Evolutionary conservation across 2,113 vertebrate species (phyloP).

Genomic region (Crotalus helleri): DNA sequence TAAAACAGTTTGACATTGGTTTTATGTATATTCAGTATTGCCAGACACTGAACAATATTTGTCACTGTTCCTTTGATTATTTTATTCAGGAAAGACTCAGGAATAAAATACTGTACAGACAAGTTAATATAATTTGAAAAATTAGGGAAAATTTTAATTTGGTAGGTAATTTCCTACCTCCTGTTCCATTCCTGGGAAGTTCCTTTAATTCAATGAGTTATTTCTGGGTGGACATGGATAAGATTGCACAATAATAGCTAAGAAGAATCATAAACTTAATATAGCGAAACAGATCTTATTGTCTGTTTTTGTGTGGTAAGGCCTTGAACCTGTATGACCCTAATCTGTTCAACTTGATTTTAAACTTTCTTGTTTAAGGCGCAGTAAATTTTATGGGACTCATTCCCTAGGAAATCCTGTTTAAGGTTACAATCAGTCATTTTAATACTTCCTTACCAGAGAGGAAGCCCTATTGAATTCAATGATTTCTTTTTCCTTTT

Average conservation of each 20-base stretch:
- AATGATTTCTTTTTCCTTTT: background rate
- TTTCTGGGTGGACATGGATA: background rate
- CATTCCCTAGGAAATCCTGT: background rate
- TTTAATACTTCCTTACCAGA: background rate
- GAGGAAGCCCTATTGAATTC: background rate
- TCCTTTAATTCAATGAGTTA: background rate
- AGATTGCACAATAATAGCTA: background rate
- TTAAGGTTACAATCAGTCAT: background rate
- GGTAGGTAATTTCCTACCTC: background rate
- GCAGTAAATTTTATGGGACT: background rate
- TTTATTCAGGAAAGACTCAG: conserved; percentile 20
- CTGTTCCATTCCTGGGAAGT: background rate
- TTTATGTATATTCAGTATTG: conserved; percentile 30
- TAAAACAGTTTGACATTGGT: background rate
- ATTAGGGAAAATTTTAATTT: background rate
- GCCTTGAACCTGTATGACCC: background rate
- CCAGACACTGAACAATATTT: background rate
- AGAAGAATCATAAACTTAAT: background rate
- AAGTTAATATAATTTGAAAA: conserved; percentile 1
- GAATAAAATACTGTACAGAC: conserved; percentile 24
- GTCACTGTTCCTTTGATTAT: conserved; percentile 44
- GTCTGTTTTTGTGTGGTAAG: background rate
- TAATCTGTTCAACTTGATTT: background rate
- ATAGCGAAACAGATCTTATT: background rate
- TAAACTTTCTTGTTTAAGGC: background rate